These are phyloP conservation scores for Ernsta delagoae DNA, from an alignment of 2,888 invertebrate genomes.

Conservation along the genomic window DNA sequence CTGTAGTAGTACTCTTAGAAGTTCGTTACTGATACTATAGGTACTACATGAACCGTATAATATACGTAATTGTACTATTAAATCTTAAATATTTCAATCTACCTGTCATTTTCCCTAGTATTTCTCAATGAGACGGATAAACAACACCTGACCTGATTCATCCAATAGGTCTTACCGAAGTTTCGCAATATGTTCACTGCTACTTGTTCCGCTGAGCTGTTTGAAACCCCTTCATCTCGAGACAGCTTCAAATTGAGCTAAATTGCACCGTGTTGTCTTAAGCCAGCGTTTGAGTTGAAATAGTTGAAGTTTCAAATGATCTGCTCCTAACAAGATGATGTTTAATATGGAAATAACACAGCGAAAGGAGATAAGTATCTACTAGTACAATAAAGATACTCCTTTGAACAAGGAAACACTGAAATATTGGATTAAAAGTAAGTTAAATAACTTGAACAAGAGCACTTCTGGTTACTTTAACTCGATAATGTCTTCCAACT, in stretches of 20 bases:
- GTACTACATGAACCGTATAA: too few relatives aligned
- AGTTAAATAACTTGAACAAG: too few relatives aligned
- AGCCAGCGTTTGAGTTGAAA: background rate
- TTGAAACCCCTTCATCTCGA: background rate
- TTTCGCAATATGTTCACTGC: background rate
- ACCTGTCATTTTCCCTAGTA: too few relatives aligned
- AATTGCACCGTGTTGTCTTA: slow-evolving; percentile 3
- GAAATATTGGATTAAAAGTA: too few relatives aligned
- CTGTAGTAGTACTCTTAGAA: too few relatives aligned
- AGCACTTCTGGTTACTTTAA: too few relatives aligned
- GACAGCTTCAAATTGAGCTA: background rate
- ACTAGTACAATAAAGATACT: background rate
- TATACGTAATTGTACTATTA: too few relatives aligned
- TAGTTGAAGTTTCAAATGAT: background rate
- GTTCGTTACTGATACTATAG: too few relatives aligned
- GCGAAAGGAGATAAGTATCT: background rate
- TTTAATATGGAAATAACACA: background rate
- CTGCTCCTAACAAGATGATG: background rate
- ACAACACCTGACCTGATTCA: background rate
- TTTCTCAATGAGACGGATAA: too few relatives aligned
- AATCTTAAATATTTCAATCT: too few relatives aligned
- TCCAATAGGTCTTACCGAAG: background rate
- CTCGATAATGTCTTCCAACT: too few relatives aligned
- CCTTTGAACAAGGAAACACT: too few relatives aligned
- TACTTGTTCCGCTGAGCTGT: background rate